Conservation (phyloP, 2,113 vertebrate genomes). For the Pungitius pungitius region DNA sequence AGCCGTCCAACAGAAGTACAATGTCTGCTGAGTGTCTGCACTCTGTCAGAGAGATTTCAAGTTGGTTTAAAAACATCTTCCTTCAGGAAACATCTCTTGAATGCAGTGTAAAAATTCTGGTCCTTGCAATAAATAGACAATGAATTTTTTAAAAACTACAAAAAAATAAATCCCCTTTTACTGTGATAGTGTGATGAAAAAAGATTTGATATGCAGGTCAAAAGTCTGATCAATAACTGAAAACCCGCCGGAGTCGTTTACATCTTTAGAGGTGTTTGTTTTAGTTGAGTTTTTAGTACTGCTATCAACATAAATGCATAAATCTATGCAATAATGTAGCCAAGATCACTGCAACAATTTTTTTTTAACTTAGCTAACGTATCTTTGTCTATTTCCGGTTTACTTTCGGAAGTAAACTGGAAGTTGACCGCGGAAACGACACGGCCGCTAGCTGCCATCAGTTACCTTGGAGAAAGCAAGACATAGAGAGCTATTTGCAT, state of each 20-base stretch:
- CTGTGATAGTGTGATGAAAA: not conserved
- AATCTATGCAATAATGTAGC: no score
- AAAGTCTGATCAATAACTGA: not conserved
- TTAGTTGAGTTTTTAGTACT: no score
- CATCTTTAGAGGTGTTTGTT: not conserved
- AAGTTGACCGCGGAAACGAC: no score
- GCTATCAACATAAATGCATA: no score
- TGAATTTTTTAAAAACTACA: not conserved
- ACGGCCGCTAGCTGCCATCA: no score
- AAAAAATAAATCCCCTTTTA: not conserved
- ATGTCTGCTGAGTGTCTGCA: slow-evolving; percentile 70
- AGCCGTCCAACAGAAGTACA: slow-evolving; percentile 79
- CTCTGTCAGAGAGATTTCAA: slow-evolving; percentile 51
- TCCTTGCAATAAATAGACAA: not conserved
- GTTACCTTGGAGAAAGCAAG: no score
- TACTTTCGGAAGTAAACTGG: no score
- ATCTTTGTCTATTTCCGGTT: no score
- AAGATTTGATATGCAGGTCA: not conserved
- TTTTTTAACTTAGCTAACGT: no score
- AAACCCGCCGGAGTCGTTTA: no score
- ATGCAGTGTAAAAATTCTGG: not conserved
- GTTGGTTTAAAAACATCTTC: not conserved
- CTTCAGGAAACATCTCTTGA: not conserved
- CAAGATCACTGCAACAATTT: no score
- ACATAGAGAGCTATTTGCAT: no score